Base-by-base conservation (phyloP, 1,140 invertebrate species). In the Trinorchestia longiramus region DNA sequence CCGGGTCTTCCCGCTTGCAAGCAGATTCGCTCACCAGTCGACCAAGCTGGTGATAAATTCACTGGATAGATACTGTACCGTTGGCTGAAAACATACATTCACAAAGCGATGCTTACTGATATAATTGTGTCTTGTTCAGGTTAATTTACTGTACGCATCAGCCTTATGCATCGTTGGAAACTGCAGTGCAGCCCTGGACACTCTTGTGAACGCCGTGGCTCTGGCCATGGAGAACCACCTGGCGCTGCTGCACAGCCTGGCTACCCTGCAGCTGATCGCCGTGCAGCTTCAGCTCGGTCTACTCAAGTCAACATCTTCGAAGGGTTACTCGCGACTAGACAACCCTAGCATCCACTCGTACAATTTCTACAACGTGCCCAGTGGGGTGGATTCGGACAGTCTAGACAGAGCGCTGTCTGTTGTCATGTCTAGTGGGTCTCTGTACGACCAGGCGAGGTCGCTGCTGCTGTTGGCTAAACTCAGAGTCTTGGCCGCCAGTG, bases 181-280 rank as follows among this genome's bases (percentile, higher is more conserved):
- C 92, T 94, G 92, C 92, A 94, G 92, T 44, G 92, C 43, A 4
- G 92, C 92, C 36, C 92, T 94, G 43, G 92, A 94, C 92, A 94
- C 92, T 4, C 92, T 94, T 40, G 92, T 94, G 43, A 94, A 94
- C 92, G 92, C 92, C 40, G 92, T 94, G 8, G 15, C 92, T 0
- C 92, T 94, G 43, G 92, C 92, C 43, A 42, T 47, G 43, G 92
- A 94, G 92, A 94, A 94, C 92, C 92, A 94, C 92, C 44, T 94
- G 44, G 92, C 92, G 8, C 92, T 94, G 92, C 92, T 94, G 43
- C 92, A 94, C 92, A 94, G 92, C 92, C 92, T 94, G 43, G 92
- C 92, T 6, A 94, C 92, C 4, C 92, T 94, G 6, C 92, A 94
- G 92, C 92, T 94, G 36, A 94, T 94, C 40, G 92, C 92, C 43